Evolutionary conservation across 2,888 invertebrate species (phyloP), one percentile per base, ranked within the genome.

Genomic region (Nemapogon koenigi): DNA sequence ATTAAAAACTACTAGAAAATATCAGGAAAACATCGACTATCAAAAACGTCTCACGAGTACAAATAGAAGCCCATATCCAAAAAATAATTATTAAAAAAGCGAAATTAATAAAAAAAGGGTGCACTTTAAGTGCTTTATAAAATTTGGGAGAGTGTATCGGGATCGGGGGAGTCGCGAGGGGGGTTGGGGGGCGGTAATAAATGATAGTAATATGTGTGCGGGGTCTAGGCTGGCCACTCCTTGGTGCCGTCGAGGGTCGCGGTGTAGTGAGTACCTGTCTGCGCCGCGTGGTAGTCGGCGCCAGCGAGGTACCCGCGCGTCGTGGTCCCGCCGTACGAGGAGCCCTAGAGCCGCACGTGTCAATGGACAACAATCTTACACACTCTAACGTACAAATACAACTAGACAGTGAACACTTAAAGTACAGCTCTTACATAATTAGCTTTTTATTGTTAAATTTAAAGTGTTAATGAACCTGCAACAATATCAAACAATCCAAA

Each of bases 391-490:
- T 6, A 22, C 6, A 28, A 11, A 28, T 28, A 28, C 13, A 4
- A 11, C 4, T 28, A 4, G 8, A 28, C 16, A 25, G 10, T 35
- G 22, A 35, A 76, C 76, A 78, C 76, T 76, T 76, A 78, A 76
- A 78, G 76, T 76, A 78, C 76, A 72, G 71, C 70, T 73, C 73
- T 76, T 75, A 75, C 71, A 59, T 6, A 22, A 22, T 10, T 22
- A 22, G 10, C 22, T 14, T 6, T 71, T 70, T 75, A 73, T 60
- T 53, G 67, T 62, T 69, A 62, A 64, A 66, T 62, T 76, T 73
- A 73, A 62, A 64, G 10, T 65, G 71, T 76, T 75, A 75, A 75
- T 75, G 73, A 76, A 78, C 76, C 76, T 78, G 76, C 72, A 78
- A 78, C 76, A 76, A 78, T 72, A 73, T 63, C 62, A 72, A 72